phyloP scores from a whole-genome alignment of 2,888 invertebrate genomes.

The Limnephilus lunatus region DNA sequence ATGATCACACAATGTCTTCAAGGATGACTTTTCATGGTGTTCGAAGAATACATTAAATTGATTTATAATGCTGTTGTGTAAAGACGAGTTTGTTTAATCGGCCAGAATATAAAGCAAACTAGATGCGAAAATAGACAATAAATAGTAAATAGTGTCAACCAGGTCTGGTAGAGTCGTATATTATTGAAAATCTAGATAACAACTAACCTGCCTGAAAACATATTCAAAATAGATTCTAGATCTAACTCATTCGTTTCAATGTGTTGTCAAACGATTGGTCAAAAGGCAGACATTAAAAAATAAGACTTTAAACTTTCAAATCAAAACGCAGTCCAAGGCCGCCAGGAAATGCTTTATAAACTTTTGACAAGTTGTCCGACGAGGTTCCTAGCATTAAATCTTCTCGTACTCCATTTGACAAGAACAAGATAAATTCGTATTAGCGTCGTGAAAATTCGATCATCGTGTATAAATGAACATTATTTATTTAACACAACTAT shows the following conservation, averaged over 20 bases:
- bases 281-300: not conserved
- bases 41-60: not conserved
- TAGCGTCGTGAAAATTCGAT: not conserved
- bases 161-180: not conserved
- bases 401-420: constrained; percentile 7
- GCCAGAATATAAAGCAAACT: not conserved
- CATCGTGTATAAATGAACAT: not conserved
- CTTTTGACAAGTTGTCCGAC: not conserved
- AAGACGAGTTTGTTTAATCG: not conserved
- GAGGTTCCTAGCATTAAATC: not conserved
- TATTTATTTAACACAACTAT: not conserved
- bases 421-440: not conserved
- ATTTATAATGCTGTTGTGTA: not conserved
- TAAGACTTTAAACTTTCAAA: constrained; percentile 16
- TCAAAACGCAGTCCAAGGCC: constrained; percentile 20
- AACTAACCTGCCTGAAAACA: not conserved
- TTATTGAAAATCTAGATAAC: not conserved
- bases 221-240: not conserved
- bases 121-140: not conserved
- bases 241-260: not conserved
- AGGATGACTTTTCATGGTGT: not conserved
- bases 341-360: constrained; percentile 13
- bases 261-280: not conserved
- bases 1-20: not conserved
- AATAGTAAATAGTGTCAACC: not conserved